These are phyloP conservation scores for Arbacia lixula DNA, from an alignment of 53 echinoderm and acorn worm genomes.

Conservation along the genomic window DNA sequence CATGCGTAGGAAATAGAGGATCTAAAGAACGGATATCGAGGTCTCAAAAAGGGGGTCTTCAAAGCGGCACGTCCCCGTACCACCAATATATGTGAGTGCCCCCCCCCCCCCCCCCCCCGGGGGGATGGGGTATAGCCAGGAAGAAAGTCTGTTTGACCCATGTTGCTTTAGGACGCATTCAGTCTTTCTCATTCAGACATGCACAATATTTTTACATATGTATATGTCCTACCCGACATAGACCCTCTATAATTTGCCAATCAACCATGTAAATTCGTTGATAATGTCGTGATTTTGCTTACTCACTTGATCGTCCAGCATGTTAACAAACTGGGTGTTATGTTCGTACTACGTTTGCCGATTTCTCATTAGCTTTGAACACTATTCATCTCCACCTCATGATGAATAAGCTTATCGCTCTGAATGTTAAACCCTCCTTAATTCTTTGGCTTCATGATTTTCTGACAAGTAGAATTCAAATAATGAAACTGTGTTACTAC, in stretches of 20 bases:
- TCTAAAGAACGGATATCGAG: too few relatives aligned
- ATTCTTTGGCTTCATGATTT: constrained; percentile 24
- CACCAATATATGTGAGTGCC: too few relatives aligned
- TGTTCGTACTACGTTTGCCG: constrained; percentile 11
- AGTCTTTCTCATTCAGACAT: too few relatives aligned
- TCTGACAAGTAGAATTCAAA: constrained; percentile 7
- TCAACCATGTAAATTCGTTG: constrained; percentile 11
- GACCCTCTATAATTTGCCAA: constrained; percentile 40
- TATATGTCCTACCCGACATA: constrained; percentile 13
- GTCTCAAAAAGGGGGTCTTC: too few relatives aligned
- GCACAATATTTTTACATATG: too few relatives aligned
- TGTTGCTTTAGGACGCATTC: too few relatives aligned
- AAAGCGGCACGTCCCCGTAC: too few relatives aligned
- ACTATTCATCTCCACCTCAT: constrained; percentile 22
- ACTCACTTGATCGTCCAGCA: background rate
- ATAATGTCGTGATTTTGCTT: background rate
- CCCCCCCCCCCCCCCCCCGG: too few relatives aligned
- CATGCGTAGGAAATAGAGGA: too few relatives aligned
- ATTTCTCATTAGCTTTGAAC: constrained; percentile 19
- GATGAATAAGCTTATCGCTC: background rate
- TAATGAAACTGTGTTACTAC: background rate
- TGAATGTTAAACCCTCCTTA: constrained; percentile 9
- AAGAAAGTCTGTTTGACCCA: too few relatives aligned
- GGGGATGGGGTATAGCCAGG: too few relatives aligned
- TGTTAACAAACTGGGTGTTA: background rate